Evolutionary conservation across 2,113 vertebrate genomes (phyloP).

Genomic region (Dromaius novaehollandiae): DNA sequence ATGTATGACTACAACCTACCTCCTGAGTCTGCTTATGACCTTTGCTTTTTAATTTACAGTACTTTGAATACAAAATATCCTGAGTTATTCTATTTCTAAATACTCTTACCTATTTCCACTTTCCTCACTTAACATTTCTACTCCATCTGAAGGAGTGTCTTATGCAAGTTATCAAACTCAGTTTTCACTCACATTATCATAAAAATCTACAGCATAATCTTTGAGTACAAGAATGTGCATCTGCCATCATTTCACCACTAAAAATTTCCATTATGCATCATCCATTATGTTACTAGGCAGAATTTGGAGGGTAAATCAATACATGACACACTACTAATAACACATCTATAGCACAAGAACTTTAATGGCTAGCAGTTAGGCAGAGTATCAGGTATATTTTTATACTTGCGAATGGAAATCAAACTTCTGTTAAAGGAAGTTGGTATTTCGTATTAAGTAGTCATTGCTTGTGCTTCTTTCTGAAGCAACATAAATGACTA

Average conservation of each 20-base stretch:
- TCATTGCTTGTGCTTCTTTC: not conserved
- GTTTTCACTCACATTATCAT: not conserved
- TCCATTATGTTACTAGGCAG: not conserved
- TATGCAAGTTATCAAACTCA: not conserved
- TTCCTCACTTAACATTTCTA: not conserved
- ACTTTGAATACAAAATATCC: not conserved
- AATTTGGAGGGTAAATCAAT: not conserved
- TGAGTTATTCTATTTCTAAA: not conserved
- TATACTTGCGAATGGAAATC: not conserved
- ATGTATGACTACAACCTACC: not conserved
- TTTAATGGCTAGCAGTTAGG: not conserved
- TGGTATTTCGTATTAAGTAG: not conserved
- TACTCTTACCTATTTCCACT: not conserved
- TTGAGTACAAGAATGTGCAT: not conserved
- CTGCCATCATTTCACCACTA: not conserved
- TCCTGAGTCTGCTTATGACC: not conserved
- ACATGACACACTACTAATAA: not conserved
- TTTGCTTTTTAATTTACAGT: not conserved
- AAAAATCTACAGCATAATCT: not conserved
- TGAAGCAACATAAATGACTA: not conserved
- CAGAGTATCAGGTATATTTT: not conserved
- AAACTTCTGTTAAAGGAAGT: slow-evolving; percentile 1
- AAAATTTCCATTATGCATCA: not conserved
- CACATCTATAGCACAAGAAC: not conserved
- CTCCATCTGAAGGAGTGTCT: not conserved